Base-by-base conservation (phyloP, 2,888 invertebrate genomes). In the Drosophila paracracens region DNA sequence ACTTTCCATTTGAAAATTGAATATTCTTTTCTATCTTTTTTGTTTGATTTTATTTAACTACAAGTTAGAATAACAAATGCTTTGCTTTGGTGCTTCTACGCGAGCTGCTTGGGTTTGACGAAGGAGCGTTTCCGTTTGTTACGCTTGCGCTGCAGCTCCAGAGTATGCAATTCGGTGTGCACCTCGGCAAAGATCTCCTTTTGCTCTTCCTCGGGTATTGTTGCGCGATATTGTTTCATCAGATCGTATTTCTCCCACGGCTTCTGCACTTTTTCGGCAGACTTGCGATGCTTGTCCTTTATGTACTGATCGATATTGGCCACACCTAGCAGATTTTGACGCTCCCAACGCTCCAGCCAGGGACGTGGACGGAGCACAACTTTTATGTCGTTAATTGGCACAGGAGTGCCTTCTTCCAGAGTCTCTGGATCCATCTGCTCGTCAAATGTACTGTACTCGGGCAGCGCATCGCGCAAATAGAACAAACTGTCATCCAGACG, bases 211-310 rank as follows among this genome's bases (percentile, higher is more conserved):
- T 96, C 96, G 13, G 98, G 96, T 85, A 98, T 97, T 1, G 97
- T 96, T 92, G 94, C 94, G 95, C 98, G 96, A 92, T 99, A 99
- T 70, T 96, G 95, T 92, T 97, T 97, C 98, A 99, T 98, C 61
- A 99, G 94, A 93, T 99, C 99, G 93, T 96, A 97, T 94, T 98
- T 96, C 91, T 97, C 97, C 95, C 97, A 97, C 0, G 97, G 97
- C 78, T 94, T 96, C 79, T 94, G 96, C 51, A 94, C 95, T 38
- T 94, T 91, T 76, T 95, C 94, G 7, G 96, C 95, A 62, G 95
- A 94, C 79, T 92, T 92, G 16, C 90, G 87, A 84, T 93, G 94
- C 78, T 94, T 95, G 27, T 94, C 93, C 76, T 93, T 95, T 3
- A 95, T 85, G 81, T 94, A 89, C 72, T 95, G 94, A 67, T 95